Percentiles rank a stretch among this genome's conserved stretches.
phyloP scores from a whole-genome alignment of 2,113 vertebrate species.

The Cephalopholis sonnerati region DNA sequence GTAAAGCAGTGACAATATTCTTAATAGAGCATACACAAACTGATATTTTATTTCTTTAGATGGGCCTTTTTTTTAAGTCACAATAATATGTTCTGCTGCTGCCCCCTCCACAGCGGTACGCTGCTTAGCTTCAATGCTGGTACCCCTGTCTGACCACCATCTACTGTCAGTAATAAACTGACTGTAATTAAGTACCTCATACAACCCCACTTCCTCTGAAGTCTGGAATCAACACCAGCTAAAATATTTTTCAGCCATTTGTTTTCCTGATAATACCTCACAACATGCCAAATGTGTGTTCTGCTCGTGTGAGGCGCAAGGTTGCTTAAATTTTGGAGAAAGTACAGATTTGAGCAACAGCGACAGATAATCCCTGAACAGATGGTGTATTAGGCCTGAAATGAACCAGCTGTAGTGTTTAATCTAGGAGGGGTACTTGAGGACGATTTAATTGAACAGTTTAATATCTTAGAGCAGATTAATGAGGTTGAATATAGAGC shows the following conservation, averaged over 20 bases:
- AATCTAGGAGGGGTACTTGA: constrained; percentile 53
- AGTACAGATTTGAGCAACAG: constrained; percentile 65
- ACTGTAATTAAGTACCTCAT: too few relatives aligned
- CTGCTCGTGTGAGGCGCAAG: neutral
- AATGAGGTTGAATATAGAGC: constrained; percentile 40
- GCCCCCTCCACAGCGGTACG: too few relatives aligned
- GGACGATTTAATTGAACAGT: constrained; percentile 67
- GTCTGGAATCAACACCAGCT: neutral
- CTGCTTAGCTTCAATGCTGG: too few relatives aligned
- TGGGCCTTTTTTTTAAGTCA: too few relatives aligned
- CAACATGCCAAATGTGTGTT: constrained; percentile 18
- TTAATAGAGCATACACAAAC: too few relatives aligned
- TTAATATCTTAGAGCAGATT: constrained; percentile 50
- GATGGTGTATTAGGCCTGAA: constrained; percentile 69
- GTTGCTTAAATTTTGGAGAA: constrained; percentile 47
- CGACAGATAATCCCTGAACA: constrained; percentile 65
- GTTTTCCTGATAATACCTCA: neutral
- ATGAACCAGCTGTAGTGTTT: constrained; percentile 65
- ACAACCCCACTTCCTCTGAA: neutral
- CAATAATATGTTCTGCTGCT: too few relatives aligned
- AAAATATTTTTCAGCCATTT: too few relatives aligned
- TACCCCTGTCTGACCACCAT: too few relatives aligned
- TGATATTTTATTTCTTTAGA: too few relatives aligned
- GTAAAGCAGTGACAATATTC: too few relatives aligned
- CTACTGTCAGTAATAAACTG: too few relatives aligned